Evolutionary conservation across 2,797 vertebrate species (phyloP), one percentile per base, ranked within the genome.

Genomic region (Propithecus deckenii): DNA sequence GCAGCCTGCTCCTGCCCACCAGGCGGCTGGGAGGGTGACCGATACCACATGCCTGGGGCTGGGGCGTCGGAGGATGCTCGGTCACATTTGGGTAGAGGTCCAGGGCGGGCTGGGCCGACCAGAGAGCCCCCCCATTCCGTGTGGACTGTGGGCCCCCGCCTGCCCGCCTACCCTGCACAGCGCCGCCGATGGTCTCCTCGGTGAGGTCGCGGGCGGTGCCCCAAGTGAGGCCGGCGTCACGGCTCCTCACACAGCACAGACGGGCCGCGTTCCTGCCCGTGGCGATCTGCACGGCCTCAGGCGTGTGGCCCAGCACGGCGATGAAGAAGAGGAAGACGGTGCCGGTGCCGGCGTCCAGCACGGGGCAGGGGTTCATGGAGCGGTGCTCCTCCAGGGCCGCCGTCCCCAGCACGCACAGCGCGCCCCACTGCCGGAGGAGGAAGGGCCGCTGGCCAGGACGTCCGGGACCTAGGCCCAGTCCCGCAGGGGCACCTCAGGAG

Each of bases 331-430:
- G 98, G 98, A 99, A 99, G 95, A 99, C 98, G 0, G 99, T 99
- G n/a, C 98, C 99, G 0, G 99, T 99, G 98, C 99, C 99, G 67
- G 99, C 98, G 0, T 99, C 99, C 0, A 99, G 99, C 96, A 99
- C 99, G 0, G 99, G 99, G 81, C 99, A 99, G 6, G 99, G 99
- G 97, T 99, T 99, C 99, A 99, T 99, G 0, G 99, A 99, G 4
- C 99, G 99, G 97, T 99, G 99, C 57, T 99, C 99, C 28, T 98
- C 98, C 97, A 99, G 98, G 0, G 93, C 97, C 0, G 99, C 99
- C 0, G 98, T 99, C 83, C 98, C 98, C 95, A 99, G 98, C 67
- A 99, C 99, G 0, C 97, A 98, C 98, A 99, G 99, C 89, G 99
- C 98, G 25, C 99, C 99, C 99, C 99, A 99, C 99, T 99, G 98